Evolutionary conservation across 1,140 invertebrate genomes (phyloP).

Genomic region (Lasaia peninsularis): DNA sequence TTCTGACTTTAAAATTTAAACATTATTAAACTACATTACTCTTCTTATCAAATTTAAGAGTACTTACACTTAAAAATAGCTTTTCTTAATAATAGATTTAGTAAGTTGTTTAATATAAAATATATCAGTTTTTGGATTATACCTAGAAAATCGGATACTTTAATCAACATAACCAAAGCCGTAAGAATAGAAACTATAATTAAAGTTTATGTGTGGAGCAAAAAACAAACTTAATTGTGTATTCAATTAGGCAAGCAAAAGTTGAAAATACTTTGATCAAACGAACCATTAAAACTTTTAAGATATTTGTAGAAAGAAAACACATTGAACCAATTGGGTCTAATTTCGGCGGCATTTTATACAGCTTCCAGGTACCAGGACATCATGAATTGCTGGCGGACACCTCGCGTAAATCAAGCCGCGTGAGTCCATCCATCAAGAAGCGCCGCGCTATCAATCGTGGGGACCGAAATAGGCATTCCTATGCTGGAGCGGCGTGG

Average conservation of each 20-base stretch:
- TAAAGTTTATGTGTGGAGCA: background rate
- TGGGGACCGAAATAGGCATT: conserved; percentile 54
- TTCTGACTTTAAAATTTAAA: too few species aligned
- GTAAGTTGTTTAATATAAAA: too few species aligned
- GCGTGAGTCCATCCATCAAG: conserved; percentile 59
- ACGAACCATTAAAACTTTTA: background rate
- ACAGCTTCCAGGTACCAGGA: conserved; percentile 44
- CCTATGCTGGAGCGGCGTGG: conserved; percentile 25
- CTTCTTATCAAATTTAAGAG: too few species aligned
- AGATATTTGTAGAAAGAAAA: conserved; percentile 9
- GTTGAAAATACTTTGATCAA: conserved; percentile 1
- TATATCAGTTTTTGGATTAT: too few species aligned
- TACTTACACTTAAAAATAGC: too few species aligned
- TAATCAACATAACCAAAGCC: too few species aligned
- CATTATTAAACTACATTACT: too few species aligned
- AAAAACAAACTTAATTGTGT: background rate
- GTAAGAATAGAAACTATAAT: background rate
- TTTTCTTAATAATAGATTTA: too few species aligned
- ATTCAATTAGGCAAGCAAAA: background rate
- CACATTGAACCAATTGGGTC: conserved; percentile 15
- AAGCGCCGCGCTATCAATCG: conserved; percentile 55
- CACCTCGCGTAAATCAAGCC: conserved; percentile 59
- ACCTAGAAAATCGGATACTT: too few species aligned
- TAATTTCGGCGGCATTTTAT: conserved; percentile 26
- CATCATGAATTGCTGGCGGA: conserved; percentile 49